Base-by-base conservation (phyloP, 2,888 invertebrate species). In the Mesopsocus fuscifrons region DNA sequence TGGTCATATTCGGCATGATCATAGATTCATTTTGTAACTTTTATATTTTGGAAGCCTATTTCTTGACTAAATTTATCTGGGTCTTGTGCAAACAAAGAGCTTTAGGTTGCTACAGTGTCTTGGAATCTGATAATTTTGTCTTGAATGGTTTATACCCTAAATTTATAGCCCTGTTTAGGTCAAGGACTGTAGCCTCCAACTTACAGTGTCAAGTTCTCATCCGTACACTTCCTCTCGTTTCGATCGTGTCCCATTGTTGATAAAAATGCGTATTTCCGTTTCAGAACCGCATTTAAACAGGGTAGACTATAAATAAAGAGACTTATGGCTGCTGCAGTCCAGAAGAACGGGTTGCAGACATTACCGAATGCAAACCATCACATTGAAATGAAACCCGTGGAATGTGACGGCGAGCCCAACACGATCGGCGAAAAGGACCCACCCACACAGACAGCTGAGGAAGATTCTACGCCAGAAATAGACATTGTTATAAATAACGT, bases 401-500 rank as follows among this genome's bases (percentile, higher is more conserved):
- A 34, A 21, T 43, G 43, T 43, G 43, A 8, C n/a, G 16, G 18
- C 8, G 11, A 22, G 3, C n/a, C 41, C 23, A n/a, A 20, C 23
- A 17, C 44, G 16, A 43, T 34, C 23, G 23, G 17, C 34, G 34
- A 26, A 41, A 23, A 34, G 45, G 26, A 31, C 42, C 30, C 43
- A 43, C 9, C 32, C 35, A 41, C 22, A 30, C 20, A 44, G 45
- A 49, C 34, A 47, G 56, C 54, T 33, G 57, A 58, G 52, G 59
- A 54, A 45, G 67, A 70, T 42, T 67, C 69, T 44, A 75, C 77
- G 50, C 81, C 81, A 8, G 84, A 84, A 66, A 76, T 92, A 62
- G 92, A 92, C 65, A 92, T 95, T 60, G 79, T 84, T 59, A 91
- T 95, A 63, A 94, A 89, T 69, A 97, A 97, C 72, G 94, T 94